Conservation (phyloP, 2,797 vertebrate species). For the Agapornis canus region DNA sequence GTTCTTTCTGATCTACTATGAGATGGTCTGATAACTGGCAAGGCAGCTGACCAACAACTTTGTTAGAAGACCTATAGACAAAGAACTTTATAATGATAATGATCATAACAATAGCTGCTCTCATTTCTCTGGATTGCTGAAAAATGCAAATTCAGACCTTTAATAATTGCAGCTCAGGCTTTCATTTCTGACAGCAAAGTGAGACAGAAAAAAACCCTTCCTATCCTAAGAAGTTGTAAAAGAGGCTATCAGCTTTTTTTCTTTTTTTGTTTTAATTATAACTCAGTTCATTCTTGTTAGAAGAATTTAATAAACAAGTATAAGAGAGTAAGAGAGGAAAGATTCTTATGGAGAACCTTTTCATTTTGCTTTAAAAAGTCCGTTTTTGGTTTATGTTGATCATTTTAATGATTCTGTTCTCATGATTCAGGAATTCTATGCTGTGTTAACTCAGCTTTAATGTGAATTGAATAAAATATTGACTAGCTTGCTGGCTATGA, state of each 20-base stretch:
- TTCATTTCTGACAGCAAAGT: slow-evolving; percentile 41
- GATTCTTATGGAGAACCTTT: background rate
- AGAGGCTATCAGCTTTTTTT: background rate
- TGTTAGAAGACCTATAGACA: background rate
- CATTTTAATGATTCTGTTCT: background rate
- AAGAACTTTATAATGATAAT: background rate
- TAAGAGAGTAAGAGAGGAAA: background rate
- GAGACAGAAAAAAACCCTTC: background rate
- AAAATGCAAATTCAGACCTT: slow-evolving; percentile 66
- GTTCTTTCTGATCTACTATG: background rate
- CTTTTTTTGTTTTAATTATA: background rate
- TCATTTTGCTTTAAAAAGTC: background rate
- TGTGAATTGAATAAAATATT: slow-evolving; percentile 22
- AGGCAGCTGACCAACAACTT: slow-evolving; percentile 14
- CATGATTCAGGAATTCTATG: background rate
- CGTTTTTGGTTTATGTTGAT: background rate
- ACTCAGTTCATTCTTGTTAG: slow-evolving; percentile 1
- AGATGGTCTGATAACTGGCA: background rate
- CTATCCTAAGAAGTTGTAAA: slow-evolving; percentile 10
- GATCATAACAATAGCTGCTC: slow-evolving; percentile 22
- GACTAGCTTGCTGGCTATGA: background rate
- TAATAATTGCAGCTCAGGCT: slow-evolving; percentile 48
- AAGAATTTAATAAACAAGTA: background rate
- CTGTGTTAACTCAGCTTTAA: background rate
- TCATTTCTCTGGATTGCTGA: slow-evolving; percentile 29